phyloP scores from a whole-genome alignment of 2,888 invertebrate species.

The Drosophila mulleri region DNA sequence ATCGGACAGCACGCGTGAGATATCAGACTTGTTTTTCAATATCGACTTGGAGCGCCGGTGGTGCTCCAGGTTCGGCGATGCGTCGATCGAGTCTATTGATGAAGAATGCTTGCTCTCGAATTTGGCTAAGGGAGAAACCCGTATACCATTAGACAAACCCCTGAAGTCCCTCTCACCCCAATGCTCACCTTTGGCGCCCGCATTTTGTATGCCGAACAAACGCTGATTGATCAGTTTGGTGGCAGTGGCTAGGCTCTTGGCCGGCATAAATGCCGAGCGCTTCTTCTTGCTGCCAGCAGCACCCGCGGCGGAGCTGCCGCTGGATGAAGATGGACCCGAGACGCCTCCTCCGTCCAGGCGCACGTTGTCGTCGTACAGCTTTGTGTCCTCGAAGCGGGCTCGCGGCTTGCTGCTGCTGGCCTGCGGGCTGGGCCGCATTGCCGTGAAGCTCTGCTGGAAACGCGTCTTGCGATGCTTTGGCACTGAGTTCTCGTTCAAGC shows the following conservation, averaged over 20 bases:
- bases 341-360: conserved; percentile 59
- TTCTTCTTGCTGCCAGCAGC: conserved; percentile 83
- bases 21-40: conserved; percentile 90
- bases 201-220: conserved; percentile 88
- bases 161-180: not conserved
- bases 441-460: conserved; percentile 90
- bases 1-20: conserved; percentile 87
- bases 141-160: not conserved
- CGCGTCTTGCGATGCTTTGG: conserved; percentile 95
- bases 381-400: conserved; percentile 85
- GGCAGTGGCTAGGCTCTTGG: conserved; percentile 89
- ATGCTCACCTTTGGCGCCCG: conserved; percentile 83
- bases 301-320: conserved; percentile 70
- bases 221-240: conserved; percentile 91
- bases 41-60: conserved; percentile 91
- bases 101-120: conserved; percentile 88
- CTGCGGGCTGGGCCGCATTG: conserved; percentile 86
- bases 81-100: conserved; percentile 90
- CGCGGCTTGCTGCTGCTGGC: conserved; percentile 81
- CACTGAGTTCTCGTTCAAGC: conserved; percentile 88
- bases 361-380: conserved; percentile 87
- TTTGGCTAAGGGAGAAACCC: conserved; percentile 76
- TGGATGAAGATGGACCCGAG: conserved; percentile 24
- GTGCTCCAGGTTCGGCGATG: conserved; percentile 88
- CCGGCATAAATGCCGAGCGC: conserved; percentile 87